phyloP scores from a whole-genome alignment of 2,113 vertebrate genomes.

The Poecilia latipinna region DNA sequence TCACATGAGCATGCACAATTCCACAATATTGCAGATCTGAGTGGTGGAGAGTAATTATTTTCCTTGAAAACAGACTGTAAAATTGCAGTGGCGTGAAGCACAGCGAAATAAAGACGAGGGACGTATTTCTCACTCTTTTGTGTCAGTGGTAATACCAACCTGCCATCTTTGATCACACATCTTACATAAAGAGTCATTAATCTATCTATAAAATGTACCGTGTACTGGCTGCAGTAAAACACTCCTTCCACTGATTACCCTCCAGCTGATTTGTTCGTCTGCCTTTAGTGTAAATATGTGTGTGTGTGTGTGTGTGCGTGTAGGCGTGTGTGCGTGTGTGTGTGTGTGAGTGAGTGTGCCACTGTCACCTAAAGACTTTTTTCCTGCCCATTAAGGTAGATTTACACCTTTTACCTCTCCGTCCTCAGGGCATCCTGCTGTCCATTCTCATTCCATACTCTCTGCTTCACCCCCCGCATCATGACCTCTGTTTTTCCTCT shows the following conservation, averaged over 20 bases:
- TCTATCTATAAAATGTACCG: constrained; percentile 54
- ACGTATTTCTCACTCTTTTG: constrained; percentile 14
- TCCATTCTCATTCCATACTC: constrained; percentile 16
- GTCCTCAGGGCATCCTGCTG: constrained; percentile 33
- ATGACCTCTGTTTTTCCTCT: constrained; percentile 12
- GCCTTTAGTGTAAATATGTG: not conserved
- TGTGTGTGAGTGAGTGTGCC: constrained; percentile 6
- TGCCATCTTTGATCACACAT: constrained; percentile 39
- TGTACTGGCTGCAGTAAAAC: constrained; percentile 32
- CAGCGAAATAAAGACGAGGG: constrained; percentile 8
- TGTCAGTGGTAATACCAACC: constrained; percentile 7
- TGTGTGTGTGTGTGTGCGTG: not conserved
- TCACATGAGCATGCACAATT: not conserved
- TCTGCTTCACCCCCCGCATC: constrained; percentile 23
- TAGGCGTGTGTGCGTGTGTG: not conserved
- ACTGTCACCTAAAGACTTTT: constrained; percentile 23
- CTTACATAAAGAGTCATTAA: constrained; percentile 54
- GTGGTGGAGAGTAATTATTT: not conserved
- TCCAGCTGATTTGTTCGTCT: constrained; percentile 19
- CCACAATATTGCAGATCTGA: not conserved
- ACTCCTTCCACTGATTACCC: constrained; percentile 15
- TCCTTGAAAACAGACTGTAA: not conserved
- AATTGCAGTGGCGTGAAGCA: constrained; percentile 18
- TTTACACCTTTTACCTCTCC: constrained; percentile 45
- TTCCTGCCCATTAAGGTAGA: constrained; percentile 49